Base-by-base conservation (phyloP, 2,113 vertebrate species). In the Meleagris gallopavo region DNA sequence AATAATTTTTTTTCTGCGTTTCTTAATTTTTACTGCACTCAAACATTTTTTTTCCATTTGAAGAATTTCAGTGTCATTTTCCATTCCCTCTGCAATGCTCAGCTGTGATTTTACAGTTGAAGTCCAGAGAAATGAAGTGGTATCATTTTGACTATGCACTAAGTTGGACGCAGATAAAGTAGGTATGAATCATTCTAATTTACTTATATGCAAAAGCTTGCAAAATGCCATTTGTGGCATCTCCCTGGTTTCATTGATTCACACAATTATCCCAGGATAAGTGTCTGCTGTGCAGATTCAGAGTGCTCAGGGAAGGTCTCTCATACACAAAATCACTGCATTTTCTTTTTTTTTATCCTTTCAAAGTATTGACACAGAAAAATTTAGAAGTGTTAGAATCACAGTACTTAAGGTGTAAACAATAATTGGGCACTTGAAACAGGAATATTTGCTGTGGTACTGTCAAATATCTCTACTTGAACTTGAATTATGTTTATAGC, bases 191-290 rank as follows among this genome's bases (percentile, higher is more conserved):
- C 38, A 65, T 67, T 87, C 20, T 18, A 82, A 75, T 2, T 30
- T 0, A 0, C 21, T 18, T 9, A 6, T 9, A 6, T 24, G n/a
- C n/a, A 41, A 62, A 22, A 18, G 5, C 12, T 57, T 54, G 27
- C 52, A 54, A 54, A 54, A 54, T 54, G 52, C 52, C 9, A 54
- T 30, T 85, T 72, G 45, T 21, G 69, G n/a, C 0, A 1, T 11
- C 10, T n/a, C 14, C n/a, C 7, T 34, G 60, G 32, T 64, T 41
- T 76, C 0, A 1, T 3, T 71, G n/a, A 30, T 19, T 80, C n/a
- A 81, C 29, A 25, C 1, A 0, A 4, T 61, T 83, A 66, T 32
- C 38, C 18, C 21, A 34, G 19, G 12, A 4, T 45, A 65, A 79
- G 12, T 36, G n/a, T 43, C 14, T 66, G 46, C 46, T 55, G 9